Conservation (phyloP, 2,888 invertebrate species). For the Holacanthella duospinosa region DNA sequence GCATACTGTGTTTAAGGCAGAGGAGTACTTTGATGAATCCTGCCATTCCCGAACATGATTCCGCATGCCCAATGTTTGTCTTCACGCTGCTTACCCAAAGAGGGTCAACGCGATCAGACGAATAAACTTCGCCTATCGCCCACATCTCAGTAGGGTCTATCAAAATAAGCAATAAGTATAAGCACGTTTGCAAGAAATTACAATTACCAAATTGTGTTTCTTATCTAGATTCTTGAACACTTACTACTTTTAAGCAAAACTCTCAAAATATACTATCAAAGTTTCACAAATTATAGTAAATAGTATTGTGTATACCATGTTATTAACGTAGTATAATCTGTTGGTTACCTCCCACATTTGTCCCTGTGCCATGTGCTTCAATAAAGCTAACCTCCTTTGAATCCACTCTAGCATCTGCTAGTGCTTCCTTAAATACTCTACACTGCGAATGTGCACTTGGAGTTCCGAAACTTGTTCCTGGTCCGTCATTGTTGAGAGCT, state of each 20-base stretch:
- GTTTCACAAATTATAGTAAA: too few species aligned
- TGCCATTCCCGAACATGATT: constrained; percentile 57
- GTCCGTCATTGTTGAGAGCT: constrained; percentile 40
- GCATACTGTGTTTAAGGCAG: constrained; percentile 19
- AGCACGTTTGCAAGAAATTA: too few species aligned
- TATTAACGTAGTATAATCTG: too few species aligned
- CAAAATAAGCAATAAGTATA: too few species aligned
- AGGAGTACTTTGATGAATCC: constrained; percentile 14
- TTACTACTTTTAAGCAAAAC: too few species aligned
- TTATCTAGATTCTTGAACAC: too few species aligned
- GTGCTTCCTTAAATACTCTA: constrained; percentile 48
- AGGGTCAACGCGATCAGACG: constrained; percentile 51
- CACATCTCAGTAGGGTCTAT: constrained; percentile 19
- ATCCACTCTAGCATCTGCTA: constrained; percentile 15
- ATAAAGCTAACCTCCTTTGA: constrained; percentile 14
- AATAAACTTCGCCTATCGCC: constrained; percentile 15
- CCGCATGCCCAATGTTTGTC: constrained; percentile 88
- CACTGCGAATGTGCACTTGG: constrained; percentile 24
- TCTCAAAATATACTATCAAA: too few species aligned
- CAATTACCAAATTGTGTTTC: too few species aligned
- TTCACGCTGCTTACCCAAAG: constrained; percentile 89
- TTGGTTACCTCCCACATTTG: constrained; percentile 12
- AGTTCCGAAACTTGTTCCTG: constrained; percentile 39
- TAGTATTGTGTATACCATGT: too few species aligned
- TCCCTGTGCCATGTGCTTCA: constrained; percentile 15